These are phyloP conservation scores for Cavia porcellus DNA, from an alignment of 2,113 vertebrate species.

Conservation along the genomic window DNA sequence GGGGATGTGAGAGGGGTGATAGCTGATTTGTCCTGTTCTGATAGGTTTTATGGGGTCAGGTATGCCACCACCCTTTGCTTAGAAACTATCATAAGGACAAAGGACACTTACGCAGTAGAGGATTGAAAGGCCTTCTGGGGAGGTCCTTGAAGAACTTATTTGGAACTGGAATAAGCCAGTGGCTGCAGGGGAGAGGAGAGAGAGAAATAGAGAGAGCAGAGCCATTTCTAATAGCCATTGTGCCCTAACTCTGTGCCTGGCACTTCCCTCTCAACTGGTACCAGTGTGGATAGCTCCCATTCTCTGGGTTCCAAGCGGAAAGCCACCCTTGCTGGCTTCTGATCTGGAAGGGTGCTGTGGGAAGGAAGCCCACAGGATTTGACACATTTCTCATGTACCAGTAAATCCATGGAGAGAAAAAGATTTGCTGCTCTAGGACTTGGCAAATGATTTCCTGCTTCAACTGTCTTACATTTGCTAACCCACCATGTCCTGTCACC, in stretches of 20 bases:
- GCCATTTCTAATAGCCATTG: accelerated
- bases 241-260: neutral
- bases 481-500: neutral
- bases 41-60: neutral
- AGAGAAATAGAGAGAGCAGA: neutral
- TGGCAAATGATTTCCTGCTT: neutral
- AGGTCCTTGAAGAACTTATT: neutral
- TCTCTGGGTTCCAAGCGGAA: neutral
- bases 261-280: neutral
- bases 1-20: neutral
- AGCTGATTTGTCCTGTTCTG: neutral
- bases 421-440: neutral
- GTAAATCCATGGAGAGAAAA: neutral
- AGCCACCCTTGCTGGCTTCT: neutral
- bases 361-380: neutral
- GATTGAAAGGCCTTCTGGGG: neutral
- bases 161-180: slow-evolving; percentile 59
- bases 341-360: neutral
- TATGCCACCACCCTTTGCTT: neutral
- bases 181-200: slow-evolving; percentile 49
- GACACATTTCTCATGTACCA: no score
- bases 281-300: neutral
- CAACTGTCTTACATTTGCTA: neutral
- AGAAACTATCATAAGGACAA: neutral
- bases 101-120: slow-evolving; percentile 72